These are phyloP conservation scores for Fissipunctia ypsillon DNA, from an alignment of 2,888 invertebrate genomes.

Conservation along the genomic window DNA sequence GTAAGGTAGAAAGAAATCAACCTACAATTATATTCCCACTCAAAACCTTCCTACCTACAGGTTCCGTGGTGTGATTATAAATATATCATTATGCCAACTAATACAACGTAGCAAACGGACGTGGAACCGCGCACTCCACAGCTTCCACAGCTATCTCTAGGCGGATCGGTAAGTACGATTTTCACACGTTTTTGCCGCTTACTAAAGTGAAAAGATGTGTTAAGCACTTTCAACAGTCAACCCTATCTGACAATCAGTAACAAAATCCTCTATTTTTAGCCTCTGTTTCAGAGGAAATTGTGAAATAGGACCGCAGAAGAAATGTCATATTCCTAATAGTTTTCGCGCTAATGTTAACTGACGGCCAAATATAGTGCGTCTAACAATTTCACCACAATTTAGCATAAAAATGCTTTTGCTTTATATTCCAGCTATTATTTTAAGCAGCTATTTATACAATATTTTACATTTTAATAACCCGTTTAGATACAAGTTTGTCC, in stretches of 20 bases:
- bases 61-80: not conserved
- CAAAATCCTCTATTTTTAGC: slow-evolving; percentile 14
- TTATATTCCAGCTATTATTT: slow-evolving; percentile 24
- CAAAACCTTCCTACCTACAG: not conserved
- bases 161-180: not conserved
- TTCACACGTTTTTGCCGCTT: not conserved
- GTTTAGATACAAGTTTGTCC: slow-evolving; percentile 4
- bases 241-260: slow-evolving; percentile 5
- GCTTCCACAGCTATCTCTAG: not conserved
- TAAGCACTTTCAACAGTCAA: slow-evolving; percentile 15
- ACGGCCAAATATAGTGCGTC: slow-evolving; percentile 34
- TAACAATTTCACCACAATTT: slow-evolving; percentile 32
- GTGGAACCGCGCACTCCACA: not conserved
- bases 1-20: not conserved
- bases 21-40: not conserved
- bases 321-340: slow-evolving; percentile 12
- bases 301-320: slow-evolving; percentile 7
- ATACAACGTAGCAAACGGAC: not conserved
- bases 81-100: slow-evolving; percentile 23
- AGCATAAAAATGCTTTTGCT: slow-evolving; percentile 38
- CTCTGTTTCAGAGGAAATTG: slow-evolving; percentile 3
- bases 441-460: slow-evolving; percentile 22
- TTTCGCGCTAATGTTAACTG: slow-evolving; percentile 27
- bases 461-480: slow-evolving; percentile 18
- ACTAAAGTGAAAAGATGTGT: slow-evolving; percentile 42